These are phyloP conservation scores for Cantharis lateralis DNA, from an alignment of 2,888 invertebrate genomes.

Conservation along the genomic window DNA sequence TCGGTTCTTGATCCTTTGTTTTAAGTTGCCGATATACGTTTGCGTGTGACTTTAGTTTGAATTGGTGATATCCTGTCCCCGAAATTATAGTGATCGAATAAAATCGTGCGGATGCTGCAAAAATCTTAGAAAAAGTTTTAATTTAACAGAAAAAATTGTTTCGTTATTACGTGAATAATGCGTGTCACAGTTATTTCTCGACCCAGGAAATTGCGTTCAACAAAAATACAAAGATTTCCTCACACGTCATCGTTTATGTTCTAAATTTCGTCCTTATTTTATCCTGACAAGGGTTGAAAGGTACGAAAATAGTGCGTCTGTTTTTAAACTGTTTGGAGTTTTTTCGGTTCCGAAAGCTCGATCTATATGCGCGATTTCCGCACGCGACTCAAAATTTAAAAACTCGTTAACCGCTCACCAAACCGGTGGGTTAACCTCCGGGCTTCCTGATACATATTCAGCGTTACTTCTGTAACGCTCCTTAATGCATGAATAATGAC, in stretches of 20 bases:
- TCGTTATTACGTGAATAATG: neutral
- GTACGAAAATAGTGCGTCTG: neutral
- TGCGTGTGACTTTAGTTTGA: conserved; percentile 33
- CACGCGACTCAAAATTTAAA: neutral
- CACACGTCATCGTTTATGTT: neutral
- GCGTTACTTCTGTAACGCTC: neutral
- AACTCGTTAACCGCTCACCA: neutral
- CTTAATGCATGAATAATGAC: neutral
- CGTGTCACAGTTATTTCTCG: neutral
- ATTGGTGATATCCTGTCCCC: conserved; percentile 38
- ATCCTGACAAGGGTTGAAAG: conserved; percentile 1
- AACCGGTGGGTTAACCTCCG: neutral
- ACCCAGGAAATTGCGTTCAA: neutral
- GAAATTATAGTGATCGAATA: conserved; percentile 28
- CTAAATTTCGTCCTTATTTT: neutral
- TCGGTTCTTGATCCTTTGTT: conserved; percentile 33
- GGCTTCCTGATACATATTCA: neutral
- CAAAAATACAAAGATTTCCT: neutral
- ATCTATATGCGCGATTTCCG: neutral
- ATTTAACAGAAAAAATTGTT: neutral
- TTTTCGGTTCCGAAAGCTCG: neutral
- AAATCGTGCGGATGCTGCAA: conserved; percentile 6
- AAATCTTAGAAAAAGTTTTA: conserved; percentile 7
- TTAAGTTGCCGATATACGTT: conserved; percentile 34
- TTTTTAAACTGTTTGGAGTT: neutral